These are phyloP conservation scores for Tholera decimalis DNA, from an alignment of 2,888 invertebrate species.

Conservation along the genomic window DNA sequence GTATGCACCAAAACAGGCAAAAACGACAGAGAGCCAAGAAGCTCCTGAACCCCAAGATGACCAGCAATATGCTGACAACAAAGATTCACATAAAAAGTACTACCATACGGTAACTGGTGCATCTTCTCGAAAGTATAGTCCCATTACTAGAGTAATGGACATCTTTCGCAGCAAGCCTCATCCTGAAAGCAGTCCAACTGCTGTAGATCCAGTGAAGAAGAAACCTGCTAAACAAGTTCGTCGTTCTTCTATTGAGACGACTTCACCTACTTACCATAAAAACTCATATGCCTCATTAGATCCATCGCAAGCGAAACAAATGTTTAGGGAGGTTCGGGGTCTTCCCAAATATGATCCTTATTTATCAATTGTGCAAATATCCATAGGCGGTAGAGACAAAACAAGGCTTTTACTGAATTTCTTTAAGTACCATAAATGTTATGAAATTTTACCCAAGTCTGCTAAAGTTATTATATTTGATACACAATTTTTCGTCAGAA, in stretches of 20 bases:
- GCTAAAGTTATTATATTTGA: conserved; percentile 90
- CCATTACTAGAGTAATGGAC: conserved; percentile 89
- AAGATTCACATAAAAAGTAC: conserved; percentile 88
- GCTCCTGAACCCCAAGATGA: conserved; percentile 76
- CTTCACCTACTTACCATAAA: conserved; percentile 89
- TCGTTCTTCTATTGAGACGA: conserved; percentile 87
- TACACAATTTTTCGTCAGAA: conserved; percentile 87
- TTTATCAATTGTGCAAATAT: conserved; percentile 89
- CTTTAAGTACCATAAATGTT: conserved; percentile 89
- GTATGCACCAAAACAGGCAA: conserved; percentile 76
- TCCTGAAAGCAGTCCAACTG: conserved; percentile 75
- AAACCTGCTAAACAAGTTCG: conserved; percentile 82
- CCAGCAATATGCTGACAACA: conserved; percentile 75
- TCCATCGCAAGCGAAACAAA: conserved; percentile 86
- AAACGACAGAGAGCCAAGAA: conserved; percentile 82
- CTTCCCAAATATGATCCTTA: conserved; percentile 89
- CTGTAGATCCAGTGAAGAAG: conserved; percentile 82
- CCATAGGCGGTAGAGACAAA: conserved; percentile 88
- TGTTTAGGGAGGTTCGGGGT: conserved; percentile 88
- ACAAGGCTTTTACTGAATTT: conserved; percentile 87
- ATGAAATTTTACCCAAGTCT: conserved; percentile 89
- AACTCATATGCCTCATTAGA: conserved; percentile 88
- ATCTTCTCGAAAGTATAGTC: conserved; percentile 87
- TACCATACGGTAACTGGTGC: conserved; percentile 90
- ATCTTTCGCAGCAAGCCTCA: conserved; percentile 87